These are phyloP conservation scores for Diabrotica undecimpunctata DNA, from an alignment of 1,140 invertebrate species.

Conservation along the genomic window DNA sequence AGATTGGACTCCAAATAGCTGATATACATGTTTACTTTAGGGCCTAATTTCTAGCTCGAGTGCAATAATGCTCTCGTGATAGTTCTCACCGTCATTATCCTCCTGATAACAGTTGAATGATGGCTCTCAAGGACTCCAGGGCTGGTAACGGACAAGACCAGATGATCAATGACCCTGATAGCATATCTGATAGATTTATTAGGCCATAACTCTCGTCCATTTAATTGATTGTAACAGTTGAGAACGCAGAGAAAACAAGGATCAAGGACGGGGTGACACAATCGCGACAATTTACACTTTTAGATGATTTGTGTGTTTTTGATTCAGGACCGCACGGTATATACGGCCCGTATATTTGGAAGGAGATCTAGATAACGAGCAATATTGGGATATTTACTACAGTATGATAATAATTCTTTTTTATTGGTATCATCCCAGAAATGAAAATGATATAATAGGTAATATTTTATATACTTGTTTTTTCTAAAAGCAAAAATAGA, in stretches of 20 bases:
- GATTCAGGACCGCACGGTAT: no score
- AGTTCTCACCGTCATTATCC: background rate
- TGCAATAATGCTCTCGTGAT: conserved; percentile 6
- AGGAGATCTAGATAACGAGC: no score
- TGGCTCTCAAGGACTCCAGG: conserved; percentile 3
- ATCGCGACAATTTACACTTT: conserved; percentile 15
- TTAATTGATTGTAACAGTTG: conserved; percentile 17
- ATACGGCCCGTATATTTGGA: no score
- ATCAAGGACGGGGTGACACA: conserved; percentile 8
- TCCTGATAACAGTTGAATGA: conserved; percentile 9
- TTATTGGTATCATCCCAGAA: no score
- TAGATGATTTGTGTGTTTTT: conserved; percentile 3
- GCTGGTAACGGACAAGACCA: background rate
- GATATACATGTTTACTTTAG: background rate
- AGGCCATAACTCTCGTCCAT: conserved; percentile 13
- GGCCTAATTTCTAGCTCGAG: background rate
- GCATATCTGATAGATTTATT: conserved; percentile 16
- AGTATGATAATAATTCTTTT: no score
- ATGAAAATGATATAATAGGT: no score
- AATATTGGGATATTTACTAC: no score
- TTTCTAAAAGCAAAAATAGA: no score
- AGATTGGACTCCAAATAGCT: no score
- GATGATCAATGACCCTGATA: conserved; percentile 15
- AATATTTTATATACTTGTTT: no score
- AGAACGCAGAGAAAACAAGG: conserved; percentile 13